Base-by-base conservation (phyloP, 2,888 invertebrate species). In the Plemyria rubiginata region DNA sequence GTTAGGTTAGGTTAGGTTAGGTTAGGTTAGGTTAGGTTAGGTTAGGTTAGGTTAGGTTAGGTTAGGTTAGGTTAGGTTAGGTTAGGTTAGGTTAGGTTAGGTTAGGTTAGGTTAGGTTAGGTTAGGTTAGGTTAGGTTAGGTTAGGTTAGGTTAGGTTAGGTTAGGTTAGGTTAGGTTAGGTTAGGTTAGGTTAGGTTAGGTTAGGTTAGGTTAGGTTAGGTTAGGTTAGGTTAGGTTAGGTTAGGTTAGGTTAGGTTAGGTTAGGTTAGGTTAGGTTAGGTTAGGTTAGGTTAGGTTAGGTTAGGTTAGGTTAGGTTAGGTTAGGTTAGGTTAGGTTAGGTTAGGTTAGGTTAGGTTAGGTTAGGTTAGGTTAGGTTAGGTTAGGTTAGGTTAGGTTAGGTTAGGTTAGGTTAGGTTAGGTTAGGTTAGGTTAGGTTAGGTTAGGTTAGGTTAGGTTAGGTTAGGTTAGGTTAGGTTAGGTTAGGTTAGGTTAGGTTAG, bases 11-110 rank as follows among this genome's bases (percentile, higher is more conserved):
- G 62, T 56, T 62, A 62, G 62, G 62, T 62, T 62, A 57, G 62
- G 62, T 62, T 62, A 62, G 62, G 62, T 62, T 62, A 62, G 56
- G 62, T 57, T 57, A 68, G n/a, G n/a, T n/a, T 65, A 62, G 56
- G 56, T 57, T 62, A 50, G 50, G 60, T 54, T 59, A 52, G 52
- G 59, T 54, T 54, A 41, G 41, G 54, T 54, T 54, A 54, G 54
- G 54, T 54, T 54, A 40, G 55, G 48, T 45, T 56, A 28, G 15
- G 12, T 36, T 22, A n/a, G n/a, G 38, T 28, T 40, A 15, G 49
- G 48, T 40, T 22, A 40, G 22, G 22, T 22, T n/a, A 16, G 16
- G 29, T 48, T 13, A 16, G 56, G 29, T 49, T 36, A n/a, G 22
- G 48, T 38, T 16, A 40, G 49, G 46, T 46, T 46, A 48, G 40